A percentile compares a stretch with the other conserved stretches of the same genome.
Conservation (phyloP, 2,888 invertebrate species). For the Hirtodrosophila confusa region DNA sequence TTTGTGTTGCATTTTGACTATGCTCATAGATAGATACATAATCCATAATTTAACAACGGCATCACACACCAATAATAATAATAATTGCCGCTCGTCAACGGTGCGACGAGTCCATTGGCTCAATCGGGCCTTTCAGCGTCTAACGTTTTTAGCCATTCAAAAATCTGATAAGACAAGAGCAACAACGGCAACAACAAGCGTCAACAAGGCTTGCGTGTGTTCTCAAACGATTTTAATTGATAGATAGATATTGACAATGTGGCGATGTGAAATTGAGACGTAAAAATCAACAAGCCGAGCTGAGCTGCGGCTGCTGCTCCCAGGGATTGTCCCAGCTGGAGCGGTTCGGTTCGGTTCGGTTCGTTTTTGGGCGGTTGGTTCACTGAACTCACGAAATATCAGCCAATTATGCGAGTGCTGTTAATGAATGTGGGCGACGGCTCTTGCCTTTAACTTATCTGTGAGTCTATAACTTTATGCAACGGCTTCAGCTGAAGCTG, state of each 20-base stretch:
- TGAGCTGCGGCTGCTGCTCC: conserved; percentile 31
- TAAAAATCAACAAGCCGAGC: conserved; percentile 34
- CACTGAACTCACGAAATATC: conserved; percentile 59
- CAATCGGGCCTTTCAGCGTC: conserved; percentile 69
- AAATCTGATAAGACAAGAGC: conserved; percentile 58
- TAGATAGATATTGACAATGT: conserved; percentile 64
- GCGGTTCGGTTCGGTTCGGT: not conserved
- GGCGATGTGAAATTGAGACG: conserved; percentile 69
- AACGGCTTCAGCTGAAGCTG: conserved; percentile 40
- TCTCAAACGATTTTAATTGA: conserved; percentile 75
- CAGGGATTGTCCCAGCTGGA: conserved; percentile 48
- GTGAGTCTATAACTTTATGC: conserved; percentile 68
- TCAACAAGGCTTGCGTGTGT: conserved; percentile 64
- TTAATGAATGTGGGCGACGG: conserved; percentile 75
- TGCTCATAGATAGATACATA: conserved; percentile 34
- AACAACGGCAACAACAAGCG: conserved; percentile 13
- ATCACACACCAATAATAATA: conserved; percentile 18
- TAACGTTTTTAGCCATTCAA: conserved; percentile 49
- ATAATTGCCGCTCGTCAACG: conserved; percentile 65
- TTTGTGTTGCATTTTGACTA: conserved; percentile 41
- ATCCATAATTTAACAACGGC: conserved; percentile 52
- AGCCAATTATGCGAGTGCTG: conserved; percentile 76
- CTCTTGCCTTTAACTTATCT: conserved; percentile 57
- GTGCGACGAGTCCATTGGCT: conserved; percentile 52
- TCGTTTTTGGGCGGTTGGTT: conserved; percentile 42